Percentiles rank a stretch among this genome's conserved stretches.
phyloP scores from a whole-genome alignment of 2,113 vertebrate genomes.

The Eolophus roseicapilla region DNA sequence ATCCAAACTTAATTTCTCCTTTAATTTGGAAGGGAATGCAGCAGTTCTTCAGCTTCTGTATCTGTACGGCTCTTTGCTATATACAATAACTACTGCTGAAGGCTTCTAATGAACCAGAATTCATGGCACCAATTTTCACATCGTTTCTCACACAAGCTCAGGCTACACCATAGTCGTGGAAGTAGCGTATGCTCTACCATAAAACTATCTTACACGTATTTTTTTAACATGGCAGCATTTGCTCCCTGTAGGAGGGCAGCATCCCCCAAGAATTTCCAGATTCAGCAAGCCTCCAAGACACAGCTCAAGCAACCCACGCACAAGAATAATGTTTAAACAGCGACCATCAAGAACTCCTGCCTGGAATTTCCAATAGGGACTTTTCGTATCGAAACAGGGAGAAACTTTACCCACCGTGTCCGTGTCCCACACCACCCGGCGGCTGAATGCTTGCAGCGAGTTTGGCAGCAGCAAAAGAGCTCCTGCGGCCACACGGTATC shows the following conservation, averaged over 20 bases:
- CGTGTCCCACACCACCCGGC: neutral
- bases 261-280: neutral
- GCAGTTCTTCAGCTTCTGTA: neutral
- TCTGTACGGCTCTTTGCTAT: neutral
- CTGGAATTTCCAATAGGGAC: neutral
- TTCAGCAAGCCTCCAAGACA: neutral
- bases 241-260: neutral
- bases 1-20: neutral
- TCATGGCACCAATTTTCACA: rapidly evolving
- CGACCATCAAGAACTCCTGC: neutral
- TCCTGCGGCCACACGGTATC: rapidly evolving
- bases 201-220: rapidly evolving
- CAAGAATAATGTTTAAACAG: neutral
- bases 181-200: rapidly evolving
- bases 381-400: rapidly evolving
- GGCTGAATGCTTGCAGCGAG: rapidly evolving
- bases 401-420: neutral
- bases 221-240: neutral
- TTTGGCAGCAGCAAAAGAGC: neutral
- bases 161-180: neutral
- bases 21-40: neutral
- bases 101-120: neutral
- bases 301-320: neutral
- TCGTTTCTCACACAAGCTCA: neutral
- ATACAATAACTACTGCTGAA: neutral